Percentiles rank a stretch among this genome's conserved stretches.
Evolutionary conservation across 2,888 invertebrate species (phyloP).

Genomic region (Cordilura impudica): DNA sequence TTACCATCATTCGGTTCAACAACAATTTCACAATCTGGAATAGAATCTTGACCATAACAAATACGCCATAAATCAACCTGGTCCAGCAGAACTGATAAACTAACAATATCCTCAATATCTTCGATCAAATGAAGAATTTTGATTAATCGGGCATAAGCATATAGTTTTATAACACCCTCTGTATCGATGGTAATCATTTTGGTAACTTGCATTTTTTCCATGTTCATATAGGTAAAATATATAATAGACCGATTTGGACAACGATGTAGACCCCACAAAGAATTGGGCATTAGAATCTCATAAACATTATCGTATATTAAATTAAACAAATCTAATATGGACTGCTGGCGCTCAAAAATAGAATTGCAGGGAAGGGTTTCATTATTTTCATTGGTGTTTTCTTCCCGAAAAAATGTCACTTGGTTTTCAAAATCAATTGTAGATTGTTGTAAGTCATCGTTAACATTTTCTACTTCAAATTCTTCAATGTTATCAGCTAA

Average conservation of each 20-base stretch:
- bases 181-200: constrained; percentile 63
- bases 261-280: constrained; percentile 69
- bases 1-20: constrained; percentile 12
- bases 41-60: constrained; percentile 15
- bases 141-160: constrained; percentile 51
- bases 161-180: constrained; percentile 57
- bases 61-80: constrained; percentile 15
- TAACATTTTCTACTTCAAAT: not conserved
- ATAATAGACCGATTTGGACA: constrained; percentile 66
- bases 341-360: not conserved
- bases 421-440: not conserved
- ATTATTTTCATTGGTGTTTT: not conserved
- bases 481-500: no score
- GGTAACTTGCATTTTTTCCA: constrained; percentile 52
- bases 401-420: not conserved
- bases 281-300: constrained; percentile 66
- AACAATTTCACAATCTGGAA: constrained; percentile 26
- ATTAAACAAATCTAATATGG: constrained; percentile 60
- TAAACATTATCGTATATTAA: constrained; percentile 66
- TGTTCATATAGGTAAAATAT: constrained; percentile 66
- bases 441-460: not conserved
- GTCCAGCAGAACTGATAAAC: constrained; percentile 17
- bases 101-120: constrained; percentile 39
- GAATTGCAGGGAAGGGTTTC: not conserved
- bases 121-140: constrained; percentile 42